Percentiles rank a stretch among this genome's conserved stretches.
phyloP scores from a whole-genome alignment of 2,113 vertebrate genomes.

The Diglossa brunneiventris region DNA sequence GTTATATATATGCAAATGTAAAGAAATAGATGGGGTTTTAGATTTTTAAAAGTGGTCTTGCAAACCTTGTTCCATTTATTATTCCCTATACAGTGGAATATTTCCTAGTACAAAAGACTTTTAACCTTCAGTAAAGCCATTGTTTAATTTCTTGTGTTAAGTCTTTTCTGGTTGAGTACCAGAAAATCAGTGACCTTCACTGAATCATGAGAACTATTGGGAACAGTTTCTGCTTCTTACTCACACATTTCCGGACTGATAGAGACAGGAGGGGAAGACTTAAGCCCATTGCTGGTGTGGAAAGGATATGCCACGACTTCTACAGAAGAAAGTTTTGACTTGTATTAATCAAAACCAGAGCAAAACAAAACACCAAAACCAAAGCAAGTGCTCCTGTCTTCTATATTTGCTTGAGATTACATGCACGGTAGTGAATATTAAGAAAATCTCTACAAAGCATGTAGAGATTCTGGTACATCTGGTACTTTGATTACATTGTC shows the following conservation, averaged over 20 bases:
- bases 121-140: not conserved
- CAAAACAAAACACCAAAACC: not conserved
- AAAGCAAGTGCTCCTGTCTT: not conserved
- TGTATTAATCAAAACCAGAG: not conserved
- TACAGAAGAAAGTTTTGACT: not conserved
- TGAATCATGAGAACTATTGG: not conserved
- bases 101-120: not conserved
- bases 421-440: not conserved
- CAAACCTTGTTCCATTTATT: not conserved
- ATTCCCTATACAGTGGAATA: not conserved
- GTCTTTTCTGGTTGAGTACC: not conserved
- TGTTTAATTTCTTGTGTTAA: conserved; percentile 16
- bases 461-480: not conserved
- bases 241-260: not conserved
- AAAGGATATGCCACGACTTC: not conserved
- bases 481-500: not conserved
- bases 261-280: not conserved
- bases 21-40: not conserved
- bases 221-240: not conserved
- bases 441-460: not conserved
- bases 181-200: conserved; percentile 38
- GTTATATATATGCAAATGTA: not conserved
- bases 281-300: not conserved
- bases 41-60: not conserved
- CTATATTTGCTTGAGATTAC: not conserved